Conservation (phyloP, 2,113 vertebrate species). For the Nannospalax galili region DNA sequence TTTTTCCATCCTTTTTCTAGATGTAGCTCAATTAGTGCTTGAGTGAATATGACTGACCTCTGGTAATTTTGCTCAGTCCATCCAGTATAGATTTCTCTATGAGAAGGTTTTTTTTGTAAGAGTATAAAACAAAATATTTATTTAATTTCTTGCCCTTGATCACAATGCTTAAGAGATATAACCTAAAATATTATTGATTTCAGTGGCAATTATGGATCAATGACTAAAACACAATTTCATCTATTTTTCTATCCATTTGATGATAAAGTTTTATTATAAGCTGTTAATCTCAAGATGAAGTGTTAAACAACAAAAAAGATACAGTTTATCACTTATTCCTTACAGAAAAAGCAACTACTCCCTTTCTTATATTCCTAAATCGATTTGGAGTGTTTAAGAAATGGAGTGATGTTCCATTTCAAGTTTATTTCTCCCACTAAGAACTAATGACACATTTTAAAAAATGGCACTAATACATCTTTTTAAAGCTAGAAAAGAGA, state of each 20-base stretch:
- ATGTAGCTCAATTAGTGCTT: slow-evolving; percentile 19
- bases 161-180: slow-evolving; percentile 55
- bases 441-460: slow-evolving; percentile 16
- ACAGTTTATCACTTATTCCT: slow-evolving; percentile 49
- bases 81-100: slow-evolving; percentile 35
- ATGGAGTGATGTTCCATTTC: slow-evolving; percentile 64
- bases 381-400: slow-evolving; percentile 49
- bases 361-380: slow-evolving; percentile 53
- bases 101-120: background rate
- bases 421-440: slow-evolving; percentile 50
- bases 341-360: background rate
- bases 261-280: slow-evolving; percentile 49
- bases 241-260: slow-evolving; percentile 22
- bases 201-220: background rate
- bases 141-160: slow-evolving; percentile 25
- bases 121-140: slow-evolving; percentile 34
- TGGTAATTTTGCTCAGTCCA: background rate
- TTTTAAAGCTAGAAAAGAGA: slow-evolving; percentile 56
- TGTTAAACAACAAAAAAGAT: slow-evolving; percentile 31
- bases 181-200: slow-evolving; percentile 31
- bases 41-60: background rate
- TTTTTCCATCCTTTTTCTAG: slow-evolving; percentile 44
- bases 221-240: slow-evolving; percentile 46
- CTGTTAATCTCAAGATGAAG: slow-evolving; percentile 37
- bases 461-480: slow-evolving; percentile 35